A percentile compares a stretch with the other conserved stretches of the same genome.
Evolutionary conservation across 2,113 vertebrate genomes (phyloP).

Genomic region (Hippocampus mohnikei): DNA sequence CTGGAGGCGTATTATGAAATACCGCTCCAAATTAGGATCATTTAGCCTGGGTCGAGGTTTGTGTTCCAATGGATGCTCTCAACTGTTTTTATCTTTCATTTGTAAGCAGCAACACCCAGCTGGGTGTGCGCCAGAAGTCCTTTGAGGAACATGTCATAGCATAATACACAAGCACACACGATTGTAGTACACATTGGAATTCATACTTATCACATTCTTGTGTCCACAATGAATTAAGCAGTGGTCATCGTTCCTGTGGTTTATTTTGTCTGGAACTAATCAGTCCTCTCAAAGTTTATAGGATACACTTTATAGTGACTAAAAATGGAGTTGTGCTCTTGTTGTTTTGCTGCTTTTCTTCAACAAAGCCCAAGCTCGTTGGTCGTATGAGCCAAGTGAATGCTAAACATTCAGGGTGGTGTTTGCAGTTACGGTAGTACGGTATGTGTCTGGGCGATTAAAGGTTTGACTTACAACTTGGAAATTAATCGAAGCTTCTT

Average conservation of each 20-base stretch:
- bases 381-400: slow-evolving; percentile 1
- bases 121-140: slow-evolving; percentile 36
- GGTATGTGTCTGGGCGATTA: slow-evolving; percentile 19
- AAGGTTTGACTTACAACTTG: slow-evolving; percentile 45
- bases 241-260: slow-evolving; percentile 11
- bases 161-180: neutral
- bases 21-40: neutral
- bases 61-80: neutral
- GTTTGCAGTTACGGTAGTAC: slow-evolving; percentile 1
- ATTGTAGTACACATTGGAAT: neutral
- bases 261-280: slow-evolving; percentile 30
- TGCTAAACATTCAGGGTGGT: slow-evolving; percentile 20
- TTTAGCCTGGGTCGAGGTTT: neutral
- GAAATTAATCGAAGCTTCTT: slow-evolving; percentile 65
- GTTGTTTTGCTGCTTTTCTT: neutral
- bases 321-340: neutral
- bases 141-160: neutral
- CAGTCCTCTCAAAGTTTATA: slow-evolving; percentile 10
- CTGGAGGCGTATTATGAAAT: neutral
- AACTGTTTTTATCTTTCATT: slow-evolving; percentile 27
- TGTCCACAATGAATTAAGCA: slow-evolving; percentile 23
- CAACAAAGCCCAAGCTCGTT: neutral
- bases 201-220: slow-evolving; percentile 7
- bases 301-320: neutral
- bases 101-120: slow-evolving; percentile 35